Evolutionary conservation across 2,797 vertebrate species (phyloP), one percentile per base, ranked within the genome.

Genomic region (Tangara arthus): DNA sequence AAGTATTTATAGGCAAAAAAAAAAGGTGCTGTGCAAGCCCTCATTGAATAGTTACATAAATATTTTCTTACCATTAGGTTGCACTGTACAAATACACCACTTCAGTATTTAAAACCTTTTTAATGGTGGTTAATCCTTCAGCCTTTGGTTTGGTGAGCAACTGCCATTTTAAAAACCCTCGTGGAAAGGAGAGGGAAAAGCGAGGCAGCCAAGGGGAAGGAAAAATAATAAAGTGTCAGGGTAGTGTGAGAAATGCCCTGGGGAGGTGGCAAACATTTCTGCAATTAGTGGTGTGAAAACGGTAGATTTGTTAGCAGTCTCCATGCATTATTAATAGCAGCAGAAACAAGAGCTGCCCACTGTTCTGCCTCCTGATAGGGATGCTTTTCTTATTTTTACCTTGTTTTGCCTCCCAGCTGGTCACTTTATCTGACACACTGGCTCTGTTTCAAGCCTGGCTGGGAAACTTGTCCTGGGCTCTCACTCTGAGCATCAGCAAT

Each of bases 241-340:
- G 24, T 34, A 69, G 61, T 72, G 95, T 90, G 92, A 97, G 93
- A 94, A 97, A 94, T 80, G 64, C 89, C 95, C 84, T 44, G 50
- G 72, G 95, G 96, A 94, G 73, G 90, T 65, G 87, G 81, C 71
- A 94, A 97, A 86, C 71, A 82, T 69, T 95, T 84, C 85, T 89
- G 92, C 94, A 95, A 96, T 96, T 95, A 97, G 81, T 19, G 35
- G 95, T 88, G 80, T 93, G 93, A 94, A 96, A 95, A 92, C 64
- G 77, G 79, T 70, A 96, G 93, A 82, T 97, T 92, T 89, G 87
- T 93, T 87, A 83, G 91, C 11, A 2, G 84, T 34, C 50, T 75
- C 41, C 61, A 85, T 82, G 44, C 64, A 71, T 93, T 84, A 59
- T 92, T 91, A 89, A 93, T 94, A 95, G 87, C 81, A 77, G 70